phyloP scores from a whole-genome alignment of 2,113 vertebrate genomes.

The Microtus ochrogaster region DNA sequence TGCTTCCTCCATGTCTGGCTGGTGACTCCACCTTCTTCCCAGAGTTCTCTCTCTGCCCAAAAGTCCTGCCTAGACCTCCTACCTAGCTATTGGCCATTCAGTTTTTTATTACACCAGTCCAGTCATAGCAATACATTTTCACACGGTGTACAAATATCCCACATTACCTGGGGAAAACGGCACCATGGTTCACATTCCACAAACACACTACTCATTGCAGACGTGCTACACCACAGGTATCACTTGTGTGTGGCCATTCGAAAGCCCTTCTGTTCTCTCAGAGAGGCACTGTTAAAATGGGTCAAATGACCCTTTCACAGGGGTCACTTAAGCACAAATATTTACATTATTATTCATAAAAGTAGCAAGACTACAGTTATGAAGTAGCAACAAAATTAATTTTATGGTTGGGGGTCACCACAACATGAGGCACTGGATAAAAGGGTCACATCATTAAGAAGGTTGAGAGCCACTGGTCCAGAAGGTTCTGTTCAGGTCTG shows the following conservation, averaged over 20 bases:
- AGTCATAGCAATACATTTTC: background rate
- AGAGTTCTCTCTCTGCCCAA: background rate
- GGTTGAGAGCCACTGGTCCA: background rate
- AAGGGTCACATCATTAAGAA: background rate
- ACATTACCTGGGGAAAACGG: background rate
- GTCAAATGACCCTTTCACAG: background rate
- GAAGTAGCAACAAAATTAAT: background rate
- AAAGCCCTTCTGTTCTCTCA: background rate
- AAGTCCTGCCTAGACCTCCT: background rate
- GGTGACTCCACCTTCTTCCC: background rate
- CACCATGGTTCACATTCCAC: background rate
- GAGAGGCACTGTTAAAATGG: background rate
- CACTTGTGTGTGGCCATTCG: background rate
- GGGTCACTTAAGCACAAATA: background rate
- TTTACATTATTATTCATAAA: background rate
- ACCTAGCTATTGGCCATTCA: background rate
- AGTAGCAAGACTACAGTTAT: background rate
- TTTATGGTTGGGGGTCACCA: background rate
- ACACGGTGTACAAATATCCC: background rate
- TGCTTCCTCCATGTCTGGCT: background rate
- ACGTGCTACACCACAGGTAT: background rate
- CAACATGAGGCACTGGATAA: background rate
- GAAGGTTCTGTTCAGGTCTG: fast-evolving
- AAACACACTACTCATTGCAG: background rate
- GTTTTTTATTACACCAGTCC: background rate